These are phyloP conservation scores for Nannospalax galili DNA, from an alignment of 2,113 vertebrate species.

Conservation along the genomic window DNA sequence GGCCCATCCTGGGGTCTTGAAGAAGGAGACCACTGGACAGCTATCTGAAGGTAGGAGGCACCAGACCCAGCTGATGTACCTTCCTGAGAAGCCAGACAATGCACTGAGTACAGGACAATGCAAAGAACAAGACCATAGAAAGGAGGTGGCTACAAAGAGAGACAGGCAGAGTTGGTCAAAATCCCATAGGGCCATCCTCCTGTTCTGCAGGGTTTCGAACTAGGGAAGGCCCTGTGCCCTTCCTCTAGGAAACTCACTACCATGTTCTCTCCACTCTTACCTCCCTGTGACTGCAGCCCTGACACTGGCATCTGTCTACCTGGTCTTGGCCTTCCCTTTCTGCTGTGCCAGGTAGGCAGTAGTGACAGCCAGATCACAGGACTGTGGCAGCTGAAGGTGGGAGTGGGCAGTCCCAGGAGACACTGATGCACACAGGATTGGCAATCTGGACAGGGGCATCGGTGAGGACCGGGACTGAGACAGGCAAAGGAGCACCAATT, in stretches of 20 bases:
- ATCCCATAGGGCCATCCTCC: background rate
- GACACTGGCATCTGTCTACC: conserved; percentile 38
- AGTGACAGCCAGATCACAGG: conserved; percentile 70
- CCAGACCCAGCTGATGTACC: background rate
- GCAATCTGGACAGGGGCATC: background rate
- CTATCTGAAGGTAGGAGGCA: conserved; percentile 2
- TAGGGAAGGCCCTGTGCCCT: background rate
- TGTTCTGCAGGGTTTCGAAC: background rate
- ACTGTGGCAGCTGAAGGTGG: conserved; percentile 65
- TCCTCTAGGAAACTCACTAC: conserved; percentile 45
- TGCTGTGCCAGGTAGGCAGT: conserved; percentile 46
- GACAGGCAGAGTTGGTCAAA: background rate
- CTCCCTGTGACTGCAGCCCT: conserved; percentile 14
- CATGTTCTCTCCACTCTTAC: background rate
- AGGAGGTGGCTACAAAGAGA: conserved; percentile 1
- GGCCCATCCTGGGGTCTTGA: background rate
- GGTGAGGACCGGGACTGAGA: background rate
- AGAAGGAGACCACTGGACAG: background rate
- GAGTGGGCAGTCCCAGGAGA: conserved; percentile 60
- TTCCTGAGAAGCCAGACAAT: background rate
- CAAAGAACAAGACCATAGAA: conserved; percentile 27
- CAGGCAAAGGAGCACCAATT: background rate
- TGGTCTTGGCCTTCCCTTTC: conserved; percentile 47
- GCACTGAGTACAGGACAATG: background rate
- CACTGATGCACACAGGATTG: conserved; percentile 23